phyloP scores from a whole-genome alignment of 2,113 vertebrate species.

The Bos indicus region DNA sequence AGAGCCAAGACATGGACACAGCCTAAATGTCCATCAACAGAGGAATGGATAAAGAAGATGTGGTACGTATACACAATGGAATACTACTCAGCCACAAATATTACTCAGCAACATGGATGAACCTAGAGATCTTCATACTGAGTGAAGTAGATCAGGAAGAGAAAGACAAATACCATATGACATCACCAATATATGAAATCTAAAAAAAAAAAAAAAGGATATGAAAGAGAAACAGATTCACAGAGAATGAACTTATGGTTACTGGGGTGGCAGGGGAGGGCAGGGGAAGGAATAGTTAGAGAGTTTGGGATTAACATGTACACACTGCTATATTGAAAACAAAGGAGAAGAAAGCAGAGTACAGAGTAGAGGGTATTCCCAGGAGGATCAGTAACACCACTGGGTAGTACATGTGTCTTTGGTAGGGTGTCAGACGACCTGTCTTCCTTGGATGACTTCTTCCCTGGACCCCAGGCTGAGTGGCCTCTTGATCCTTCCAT shows the following conservation, averaged over 20 bases:
- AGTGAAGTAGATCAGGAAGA: neutral
- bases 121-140: neutral
- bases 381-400: neutral
- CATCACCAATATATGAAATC: neutral
- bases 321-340: neutral
- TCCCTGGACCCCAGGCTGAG: neutral
- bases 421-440: neutral
- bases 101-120: neutral
- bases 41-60: neutral
- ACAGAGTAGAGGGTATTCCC: neutral
- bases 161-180: neutral
- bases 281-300: fast-evolving
- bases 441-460: neutral
- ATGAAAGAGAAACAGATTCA: neutral
- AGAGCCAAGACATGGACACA: neutral
- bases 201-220: neutral
- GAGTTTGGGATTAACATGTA: neutral
- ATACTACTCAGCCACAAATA: neutral
- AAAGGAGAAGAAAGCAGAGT: neutral
- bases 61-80: neutral
- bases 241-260: neutral
- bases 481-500: neutral
- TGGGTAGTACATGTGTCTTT: neutral
- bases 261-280: fast-evolving
- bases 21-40: neutral